phyloP scores from a whole-genome alignment of 2,888 invertebrate genomes.

The Tachina fera region DNA sequence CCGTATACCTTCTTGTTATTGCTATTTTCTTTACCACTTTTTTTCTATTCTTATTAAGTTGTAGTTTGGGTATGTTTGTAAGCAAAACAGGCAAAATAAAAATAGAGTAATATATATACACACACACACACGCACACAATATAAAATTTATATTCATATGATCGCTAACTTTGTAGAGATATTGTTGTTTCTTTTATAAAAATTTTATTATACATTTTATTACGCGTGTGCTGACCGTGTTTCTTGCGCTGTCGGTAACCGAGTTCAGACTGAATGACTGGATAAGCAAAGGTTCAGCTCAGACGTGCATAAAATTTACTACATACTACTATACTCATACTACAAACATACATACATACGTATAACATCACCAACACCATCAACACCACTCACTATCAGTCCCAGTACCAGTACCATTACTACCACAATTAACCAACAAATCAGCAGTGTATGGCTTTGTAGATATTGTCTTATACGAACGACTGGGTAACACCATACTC shows the following conservation, averaged over 20 bases:
- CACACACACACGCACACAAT: constrained; percentile 8
- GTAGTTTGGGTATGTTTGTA: constrained; percentile 28
- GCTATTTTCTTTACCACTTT: constrained; percentile 52
- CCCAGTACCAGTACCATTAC: background rate
- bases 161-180: constrained; percentile 74
- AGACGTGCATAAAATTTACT: constrained; percentile 76
- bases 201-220: constrained; percentile 66
- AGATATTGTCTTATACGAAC: constrained; percentile 64
- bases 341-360: no score
- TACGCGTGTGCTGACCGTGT: constrained; percentile 71
- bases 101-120: background rate
- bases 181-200: constrained; percentile 40
- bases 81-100: background rate
- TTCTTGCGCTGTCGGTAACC: constrained; percentile 82
- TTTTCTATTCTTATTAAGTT: constrained; percentile 62
- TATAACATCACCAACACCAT: constrained; percentile 18
- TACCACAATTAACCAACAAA: constrained; percentile 36
- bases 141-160: constrained; percentile 37
- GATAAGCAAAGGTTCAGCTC: constrained; percentile 82
- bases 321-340: no score
- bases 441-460: constrained; percentile 56
- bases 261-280: constrained; percentile 83
- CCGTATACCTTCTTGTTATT: constrained; percentile 28
- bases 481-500: constrained; percentile 43
- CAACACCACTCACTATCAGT: background rate